A percentile compares a stretch with the other conserved stretches of the same genome.
phyloP scores from a whole-genome alignment of 2,113 vertebrate species.

The Oreochromis spilurus region DNA sequence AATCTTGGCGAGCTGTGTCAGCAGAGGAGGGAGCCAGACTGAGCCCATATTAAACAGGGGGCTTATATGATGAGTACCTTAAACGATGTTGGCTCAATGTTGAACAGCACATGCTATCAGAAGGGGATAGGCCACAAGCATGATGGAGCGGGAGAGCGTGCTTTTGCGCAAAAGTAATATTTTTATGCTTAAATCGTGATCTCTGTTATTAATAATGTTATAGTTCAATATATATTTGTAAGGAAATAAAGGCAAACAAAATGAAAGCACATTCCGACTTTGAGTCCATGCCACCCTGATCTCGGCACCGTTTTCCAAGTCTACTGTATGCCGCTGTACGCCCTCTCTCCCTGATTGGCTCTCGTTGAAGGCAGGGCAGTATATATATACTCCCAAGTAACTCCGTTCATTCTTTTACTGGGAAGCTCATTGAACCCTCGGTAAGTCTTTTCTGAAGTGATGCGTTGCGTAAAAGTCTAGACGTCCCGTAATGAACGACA shows the following conservation, averaged over 20 bases:
- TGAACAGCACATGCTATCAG: background rate
- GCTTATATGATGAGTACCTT: background rate
- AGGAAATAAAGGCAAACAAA: background rate
- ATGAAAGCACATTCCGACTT: background rate
- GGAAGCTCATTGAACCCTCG: background rate
- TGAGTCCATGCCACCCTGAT: background rate
- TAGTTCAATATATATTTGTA: background rate
- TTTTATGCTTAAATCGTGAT: background rate
- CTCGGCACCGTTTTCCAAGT: conserved; percentile 10
- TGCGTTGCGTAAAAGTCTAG: background rate
- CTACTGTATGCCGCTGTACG: background rate
- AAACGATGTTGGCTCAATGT: background rate
- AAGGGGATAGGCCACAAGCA: background rate
- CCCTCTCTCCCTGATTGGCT: conserved; percentile 64
- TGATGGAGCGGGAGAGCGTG: background rate
- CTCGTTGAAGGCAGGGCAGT: conserved; percentile 56
- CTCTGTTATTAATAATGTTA: background rate
- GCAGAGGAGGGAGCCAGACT: background rate
- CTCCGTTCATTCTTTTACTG: conserved; percentile 16
- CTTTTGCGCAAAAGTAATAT: background rate
- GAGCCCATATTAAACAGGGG: background rate
- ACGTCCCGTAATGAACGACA: background rate
- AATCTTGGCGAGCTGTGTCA: background rate
- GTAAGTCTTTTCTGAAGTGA: conserved; percentile 15
- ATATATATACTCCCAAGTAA: conserved; percentile 49